Base-by-base conservation (phyloP, 2,888 invertebrate species). In the Agonopterix heracliana region DNA sequence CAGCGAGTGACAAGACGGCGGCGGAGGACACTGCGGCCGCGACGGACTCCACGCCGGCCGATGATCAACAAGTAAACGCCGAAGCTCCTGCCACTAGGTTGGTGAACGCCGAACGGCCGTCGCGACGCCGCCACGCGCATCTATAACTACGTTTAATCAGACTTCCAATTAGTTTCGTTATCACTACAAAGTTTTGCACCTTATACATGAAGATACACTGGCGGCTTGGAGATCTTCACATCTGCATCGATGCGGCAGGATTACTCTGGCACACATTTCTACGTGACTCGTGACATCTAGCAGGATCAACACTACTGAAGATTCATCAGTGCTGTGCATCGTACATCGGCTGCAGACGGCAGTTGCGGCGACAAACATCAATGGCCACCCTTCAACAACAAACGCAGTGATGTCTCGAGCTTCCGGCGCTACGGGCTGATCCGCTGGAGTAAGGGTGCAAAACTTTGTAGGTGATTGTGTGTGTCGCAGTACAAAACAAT, bases 171-270 rank as follows among this genome's bases (percentile, higher is more conserved):
- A 57, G 56, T 60, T 26, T 60, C 68, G 72, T 78, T 78, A 72
- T 80, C 83, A 66, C 86, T 88, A 88, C 88, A 88, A 88, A 87
- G 88, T 88, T 88, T 88, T 88, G 88, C 88, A 88, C 85, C 82
- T 62, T 60, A 47, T 43, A 40, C 9, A 17, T 7, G 17, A 40
- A 46, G 45, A 26, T 9, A 26, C 26, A 13, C 38, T 3, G 1
- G 38, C n/a, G 9, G 38, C 2, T 10, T 14, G 45, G 17, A 45
- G 35, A 45, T 45, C 40, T 34, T n/a, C 46, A 9, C 17, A 13
- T n/a, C n/a, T n/a, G n/a, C n/a, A n/a, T 41, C 47, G 13, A 17
- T 14, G 41, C 42, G 9, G 12, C 40, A 12, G 10, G 40, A 40
- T 9, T 34, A 14, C 45, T 48, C 45, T 12, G 54, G 41, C 44